A percentile compares a stretch with the other conserved stretches of the same genome.
phyloP scores from a whole-genome alignment of 2,113 vertebrate species.

The Heterotis niloticus region DNA sequence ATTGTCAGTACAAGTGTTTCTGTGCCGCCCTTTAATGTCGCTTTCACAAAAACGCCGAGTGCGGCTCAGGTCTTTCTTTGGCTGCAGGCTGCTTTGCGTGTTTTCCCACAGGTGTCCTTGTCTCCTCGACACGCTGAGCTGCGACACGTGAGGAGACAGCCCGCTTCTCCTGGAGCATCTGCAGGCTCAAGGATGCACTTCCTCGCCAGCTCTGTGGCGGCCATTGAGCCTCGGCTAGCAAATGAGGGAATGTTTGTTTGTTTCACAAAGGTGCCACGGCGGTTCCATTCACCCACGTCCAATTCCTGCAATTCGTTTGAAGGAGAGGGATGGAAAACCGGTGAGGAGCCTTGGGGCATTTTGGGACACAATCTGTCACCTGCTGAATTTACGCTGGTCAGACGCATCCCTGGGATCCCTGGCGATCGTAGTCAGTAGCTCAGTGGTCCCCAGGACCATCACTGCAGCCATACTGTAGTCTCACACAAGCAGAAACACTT shows the following conservation, averaged over 20 bases:
- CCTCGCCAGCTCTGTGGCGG: conserved; percentile 38
- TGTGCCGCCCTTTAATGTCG: conserved; percentile 28
- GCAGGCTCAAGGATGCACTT: conserved; percentile 15
- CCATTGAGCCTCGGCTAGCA: conserved; percentile 51
- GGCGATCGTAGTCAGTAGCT: not conserved
- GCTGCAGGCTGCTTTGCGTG: not conserved
- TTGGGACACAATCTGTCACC: conserved; percentile 9
- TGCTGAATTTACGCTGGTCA: not conserved
- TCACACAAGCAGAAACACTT: not conserved
- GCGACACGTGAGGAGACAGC: too few relatives aligned
- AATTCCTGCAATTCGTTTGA: conserved; percentile 44
- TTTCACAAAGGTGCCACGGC: conserved; percentile 56
- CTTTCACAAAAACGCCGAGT: too few relatives aligned
- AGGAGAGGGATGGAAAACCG: conserved; percentile 20
- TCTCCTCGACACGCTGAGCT: not conserved
- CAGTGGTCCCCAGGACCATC: not conserved
- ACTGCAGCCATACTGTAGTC: not conserved
- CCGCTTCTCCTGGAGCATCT: not conserved
- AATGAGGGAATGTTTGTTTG: conserved; percentile 53
- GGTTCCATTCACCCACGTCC: conserved; percentile 56
- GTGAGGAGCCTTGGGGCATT: not conserved
- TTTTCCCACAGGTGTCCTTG: not conserved
- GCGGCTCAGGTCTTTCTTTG: not conserved
- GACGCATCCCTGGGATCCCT: not conserved
- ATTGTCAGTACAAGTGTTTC: conserved; percentile 46